Base-by-base conservation (phyloP, 1,140 invertebrate genomes). In the Drosophila asahinai region DNA sequence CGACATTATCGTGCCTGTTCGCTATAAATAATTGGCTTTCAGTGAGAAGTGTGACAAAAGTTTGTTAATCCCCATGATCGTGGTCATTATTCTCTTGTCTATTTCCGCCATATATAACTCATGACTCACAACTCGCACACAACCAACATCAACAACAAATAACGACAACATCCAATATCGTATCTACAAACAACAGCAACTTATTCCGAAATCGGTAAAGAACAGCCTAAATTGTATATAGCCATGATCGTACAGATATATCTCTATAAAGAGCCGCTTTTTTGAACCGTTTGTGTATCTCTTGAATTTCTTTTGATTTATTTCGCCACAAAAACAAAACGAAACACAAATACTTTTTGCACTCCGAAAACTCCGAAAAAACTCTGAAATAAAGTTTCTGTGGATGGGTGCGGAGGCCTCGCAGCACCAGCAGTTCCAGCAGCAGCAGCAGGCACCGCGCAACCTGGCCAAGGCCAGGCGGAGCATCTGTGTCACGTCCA, bases 401-500 rank as follows among this genome's bases (percentile, higher is more conserved):
- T 92, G 91, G 91, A 92, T 92, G 87, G 87, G 91, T 51, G 62
- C 74, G 55, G 87, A 92, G 8, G 63, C 80, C 27, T 58, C 80
- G 25, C 86, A 83, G 52, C 75, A 79, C 33, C 66, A 73, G 5
- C 86, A 80, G 48, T 75, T 72, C 19, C 77, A 86, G 19, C 77
- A 83, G 15, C 80, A 84, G 17, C 80, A 77, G 40, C 91, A 78
- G 58, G 76, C 66, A 27, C 57, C 62, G 17, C 73, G 78, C 42
- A 83, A 68, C 45, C 47, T 86, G 59, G 60, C 81, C 8, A 87
- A 90, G 68, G 66, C 86, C 22, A 75, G 92, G 47, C 83, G 89
- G 33, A 93, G 90, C 63, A 90, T 92, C 52, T 92, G 91, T 47
- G 89, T 91, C 42, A 92, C 92, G 12, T 74, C 86, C 22, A 92